A percentile compares a stretch with the other conserved stretches of the same genome.
Evolutionary conservation across 2,888 invertebrate species (phyloP).

Genomic region (Sinotaia quadrata): DNA sequence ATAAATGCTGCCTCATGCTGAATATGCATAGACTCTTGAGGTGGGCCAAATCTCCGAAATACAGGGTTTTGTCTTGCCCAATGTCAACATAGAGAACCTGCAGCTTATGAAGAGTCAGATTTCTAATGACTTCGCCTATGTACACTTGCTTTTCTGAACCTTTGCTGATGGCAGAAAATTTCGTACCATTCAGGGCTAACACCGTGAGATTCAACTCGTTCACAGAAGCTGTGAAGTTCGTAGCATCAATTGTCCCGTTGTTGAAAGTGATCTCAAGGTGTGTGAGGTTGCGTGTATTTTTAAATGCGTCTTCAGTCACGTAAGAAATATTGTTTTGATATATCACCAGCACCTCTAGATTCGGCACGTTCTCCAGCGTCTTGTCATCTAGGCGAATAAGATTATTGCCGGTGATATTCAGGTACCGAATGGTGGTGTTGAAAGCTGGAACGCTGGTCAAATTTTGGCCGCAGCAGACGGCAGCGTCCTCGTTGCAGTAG

Average conservation of each 20-base stretch:
- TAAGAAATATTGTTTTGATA: constrained; percentile 16
- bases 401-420: constrained; percentile 17
- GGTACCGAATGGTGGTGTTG: neutral
- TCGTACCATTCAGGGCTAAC: constrained; percentile 5
- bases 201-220: neutral
- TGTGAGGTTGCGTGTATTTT: neutral
- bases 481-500: neutral
- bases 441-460: constrained; percentile 9
- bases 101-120: neutral
- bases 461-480: constrained; percentile 4
- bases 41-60: constrained; percentile 8
- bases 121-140: neutral
- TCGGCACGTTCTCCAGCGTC: constrained; percentile 1
- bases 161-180: neutral
- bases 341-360: constrained; percentile 14
- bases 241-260: neutral
- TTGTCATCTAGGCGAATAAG: neutral
- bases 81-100: constrained; percentile 3
- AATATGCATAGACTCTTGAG: constrained; percentile 4
- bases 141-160: neutral
- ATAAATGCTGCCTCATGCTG: constrained; percentile 5
- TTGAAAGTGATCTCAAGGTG: constrained; percentile 18
- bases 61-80: neutral
- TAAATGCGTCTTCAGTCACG: neutral
- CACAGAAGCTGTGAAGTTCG: neutral